These are phyloP conservation scores for Centropristis striata DNA, from an alignment of 2,113 vertebrate species.

Conservation along the genomic window DNA sequence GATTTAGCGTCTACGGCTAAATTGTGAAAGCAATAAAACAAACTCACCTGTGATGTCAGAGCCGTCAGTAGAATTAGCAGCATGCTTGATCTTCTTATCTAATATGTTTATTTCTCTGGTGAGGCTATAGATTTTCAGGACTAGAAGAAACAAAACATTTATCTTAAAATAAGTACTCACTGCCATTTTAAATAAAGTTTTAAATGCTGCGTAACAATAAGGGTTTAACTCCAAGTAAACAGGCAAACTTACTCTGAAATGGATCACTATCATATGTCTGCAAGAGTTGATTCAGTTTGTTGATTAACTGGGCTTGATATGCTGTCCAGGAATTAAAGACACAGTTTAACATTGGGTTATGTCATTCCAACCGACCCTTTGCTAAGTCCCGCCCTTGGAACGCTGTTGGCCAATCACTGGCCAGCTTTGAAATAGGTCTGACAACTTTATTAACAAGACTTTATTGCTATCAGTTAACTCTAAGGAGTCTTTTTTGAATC, in stretches of 20 bases:
- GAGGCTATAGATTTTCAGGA: conserved; percentile 34
- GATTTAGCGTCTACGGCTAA: no score
- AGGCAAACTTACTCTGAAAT: conserved; percentile 35
- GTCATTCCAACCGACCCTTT: no score
- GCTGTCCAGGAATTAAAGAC: conserved; percentile 37
- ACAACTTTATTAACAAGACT: no score
- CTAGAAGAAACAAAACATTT: conserved; percentile 16
- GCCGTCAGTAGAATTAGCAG: conserved; percentile 13
- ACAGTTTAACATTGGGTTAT: neutral
- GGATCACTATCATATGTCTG: conserved; percentile 22
- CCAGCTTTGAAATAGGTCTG: no score
- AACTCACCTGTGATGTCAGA: neutral
- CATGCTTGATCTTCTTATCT: neutral
- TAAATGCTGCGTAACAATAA: neutral
- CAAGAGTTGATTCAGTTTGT: conserved; percentile 35
- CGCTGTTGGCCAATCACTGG: no score
- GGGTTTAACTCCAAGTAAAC: neutral
- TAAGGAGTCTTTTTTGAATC: no score
- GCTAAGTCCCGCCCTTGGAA: no score
- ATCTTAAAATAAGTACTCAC: neutral
- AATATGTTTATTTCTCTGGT: conserved; percentile 18
- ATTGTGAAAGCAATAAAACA: neutral
- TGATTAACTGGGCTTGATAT: conserved; percentile 35
- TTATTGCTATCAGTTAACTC: no score
- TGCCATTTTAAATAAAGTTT: neutral